Base-by-base conservation (phyloP, 2,888 invertebrate species). In the Cosmorhoe ocellata region DNA sequence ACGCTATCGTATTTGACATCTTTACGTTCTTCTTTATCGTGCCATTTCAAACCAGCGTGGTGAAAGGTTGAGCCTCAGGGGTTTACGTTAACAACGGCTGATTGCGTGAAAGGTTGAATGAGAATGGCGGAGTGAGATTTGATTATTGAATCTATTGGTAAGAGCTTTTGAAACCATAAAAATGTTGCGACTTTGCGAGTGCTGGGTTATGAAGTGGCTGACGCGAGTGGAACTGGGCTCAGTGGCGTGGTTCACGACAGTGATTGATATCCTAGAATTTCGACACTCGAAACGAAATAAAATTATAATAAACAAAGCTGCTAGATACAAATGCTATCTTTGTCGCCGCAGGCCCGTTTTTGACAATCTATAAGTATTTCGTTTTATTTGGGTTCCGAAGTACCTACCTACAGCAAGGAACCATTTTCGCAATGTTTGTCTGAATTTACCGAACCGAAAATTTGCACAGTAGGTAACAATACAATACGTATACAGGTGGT, bases 161-260 rank as follows among this genome's bases (percentile, higher is more conserved):
- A 48, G 37, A 52, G 61, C 58, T 64, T 56, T 62, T 55, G 58
- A 53, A 61, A 64, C 57, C 22, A 44, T 39, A 44, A 52, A 55
- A 52, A 52, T 48, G 26, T 37, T 33, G 42, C 42, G 14, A 41
- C 13, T 31, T 49, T 51, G 51, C 57, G 59, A 64, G 63, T 67
- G 57, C 44, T 50, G 34, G 44, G 58, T 41, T 31, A 63, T 45
- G 51, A 61, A 55, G 41, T 27, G 33, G 36, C 34, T 56, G 58
- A 34, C 48, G 54, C 52, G 57, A 56, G 33, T 24, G 3, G 2
- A 28, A 28, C 18, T 18, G 36, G 7, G 10, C 27, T 22, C 24
- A 10, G n/a, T 3, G 3, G 10, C 24, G 24, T 18, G 18, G 11
- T 26, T 22, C 13, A 13, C 26, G 11, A 38, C 33, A 26, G 9